Conservation (phyloP, 2,113 vertebrate species). For the Phodopus roborovskii region DNA sequence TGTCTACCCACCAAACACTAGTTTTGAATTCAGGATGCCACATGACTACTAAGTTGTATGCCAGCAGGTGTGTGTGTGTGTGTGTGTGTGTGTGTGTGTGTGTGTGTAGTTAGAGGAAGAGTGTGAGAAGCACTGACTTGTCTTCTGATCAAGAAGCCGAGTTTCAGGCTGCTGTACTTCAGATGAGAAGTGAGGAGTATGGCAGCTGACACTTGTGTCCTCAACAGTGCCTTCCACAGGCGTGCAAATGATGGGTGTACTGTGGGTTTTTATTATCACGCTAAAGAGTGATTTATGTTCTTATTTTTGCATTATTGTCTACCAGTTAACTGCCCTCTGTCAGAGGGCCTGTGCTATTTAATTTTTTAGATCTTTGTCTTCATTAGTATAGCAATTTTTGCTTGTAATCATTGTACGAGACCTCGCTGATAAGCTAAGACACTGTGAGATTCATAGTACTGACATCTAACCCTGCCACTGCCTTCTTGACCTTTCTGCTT, state of each 20-base stretch:
- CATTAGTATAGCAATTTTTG: constrained; percentile 94
- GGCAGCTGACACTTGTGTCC: constrained; percentile 55
- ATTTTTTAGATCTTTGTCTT: constrained; percentile 92
- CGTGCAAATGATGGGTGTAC: constrained; percentile 60
- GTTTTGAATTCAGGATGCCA: constrained; percentile 54
- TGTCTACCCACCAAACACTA: constrained; percentile 65
- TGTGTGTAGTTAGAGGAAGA: constrained; percentile 1
- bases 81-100: not conserved
- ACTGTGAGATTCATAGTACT: constrained; percentile 90
- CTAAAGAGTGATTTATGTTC: constrained; percentile 87
- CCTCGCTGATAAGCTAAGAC: constrained; percentile 95
- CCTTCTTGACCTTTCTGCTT: constrained; percentile 96
- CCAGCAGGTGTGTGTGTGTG: not conserved
- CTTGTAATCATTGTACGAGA: constrained; percentile 95
- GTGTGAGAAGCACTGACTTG: not conserved
- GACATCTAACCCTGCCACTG: constrained; percentile 90
- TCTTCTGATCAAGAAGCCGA: constrained; percentile 52
- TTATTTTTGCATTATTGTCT: constrained; percentile 84
- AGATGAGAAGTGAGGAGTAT: constrained; percentile 42
- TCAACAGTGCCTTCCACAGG: constrained; percentile 43
- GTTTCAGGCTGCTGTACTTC: constrained; percentile 34
- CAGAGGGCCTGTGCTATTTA: constrained; percentile 81
- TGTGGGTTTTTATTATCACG: constrained; percentile 78
- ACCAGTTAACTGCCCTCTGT: constrained; percentile 84
- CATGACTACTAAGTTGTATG: not conserved